These are phyloP conservation scores for Cephus nigrinus DNA, from an alignment of 2,888 invertebrate species.

Conservation along the genomic window DNA sequence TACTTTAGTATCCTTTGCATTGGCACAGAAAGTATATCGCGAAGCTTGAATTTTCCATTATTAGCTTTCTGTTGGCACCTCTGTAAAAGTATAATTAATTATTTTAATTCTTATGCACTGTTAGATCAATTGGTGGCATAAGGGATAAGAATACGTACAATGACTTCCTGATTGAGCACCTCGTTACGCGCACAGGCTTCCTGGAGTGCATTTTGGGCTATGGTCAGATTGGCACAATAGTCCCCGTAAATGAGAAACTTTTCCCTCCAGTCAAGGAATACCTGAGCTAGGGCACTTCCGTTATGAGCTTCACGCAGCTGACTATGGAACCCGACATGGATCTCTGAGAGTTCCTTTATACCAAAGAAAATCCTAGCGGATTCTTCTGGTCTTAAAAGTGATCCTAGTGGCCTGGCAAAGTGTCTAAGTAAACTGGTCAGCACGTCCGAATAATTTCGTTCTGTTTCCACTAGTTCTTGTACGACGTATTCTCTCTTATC, in stretches of 20 bases:
- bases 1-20: conserved; percentile 99
- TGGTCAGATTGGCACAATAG: conserved; percentile 94
- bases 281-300: conserved; percentile 71
- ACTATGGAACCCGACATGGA: conserved; percentile 85
- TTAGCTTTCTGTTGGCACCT: conserved; percentile 94
- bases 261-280: conserved; percentile 91
- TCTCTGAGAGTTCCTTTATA: conserved; percentile 87
- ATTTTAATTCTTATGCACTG: neutral
- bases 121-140: neutral
- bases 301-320: conserved; percentile 82
- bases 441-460: conserved; percentile 96
- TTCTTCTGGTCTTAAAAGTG: conserved; percentile 80
- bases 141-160: conserved; percentile 68
- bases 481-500: conserved; percentile 95
- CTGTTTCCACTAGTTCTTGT: conserved; percentile 94
- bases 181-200: conserved; percentile 77
- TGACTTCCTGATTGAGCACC: conserved; percentile 74
- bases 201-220: conserved; percentile 88
- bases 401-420: conserved; percentile 82
- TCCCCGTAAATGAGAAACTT: conserved; percentile 93
- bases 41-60: conserved; percentile 92
- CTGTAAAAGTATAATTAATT: conserved; percentile 68
- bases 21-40: conserved; percentile 96
- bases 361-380: conserved; percentile 87
- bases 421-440: conserved; percentile 84